These are phyloP conservation scores for Mesitornis unicolor DNA, from an alignment of 2,113 vertebrate species.

Conservation along the genomic window DNA sequence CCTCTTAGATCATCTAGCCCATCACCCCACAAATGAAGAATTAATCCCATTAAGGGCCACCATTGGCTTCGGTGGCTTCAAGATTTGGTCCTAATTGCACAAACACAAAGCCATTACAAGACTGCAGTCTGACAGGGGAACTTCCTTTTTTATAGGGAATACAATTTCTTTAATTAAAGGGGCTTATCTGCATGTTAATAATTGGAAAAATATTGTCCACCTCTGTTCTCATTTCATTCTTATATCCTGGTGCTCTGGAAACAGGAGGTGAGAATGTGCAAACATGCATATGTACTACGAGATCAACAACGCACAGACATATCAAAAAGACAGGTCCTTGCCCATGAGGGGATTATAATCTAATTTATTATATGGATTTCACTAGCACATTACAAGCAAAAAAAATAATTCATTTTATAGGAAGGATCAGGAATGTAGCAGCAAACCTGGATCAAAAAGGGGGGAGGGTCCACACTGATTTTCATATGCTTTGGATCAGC, in stretches of 20 bases:
- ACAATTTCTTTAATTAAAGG: conserved; percentile 44
- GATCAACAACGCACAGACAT: conserved; percentile 14
- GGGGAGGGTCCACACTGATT: not conserved
- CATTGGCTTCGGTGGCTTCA: not conserved
- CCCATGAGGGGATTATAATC: conserved; percentile 38
- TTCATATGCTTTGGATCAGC: not conserved
- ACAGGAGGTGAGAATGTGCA: not conserved
- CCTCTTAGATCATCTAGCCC: conserved; percentile 46
- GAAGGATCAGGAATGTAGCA: not conserved
- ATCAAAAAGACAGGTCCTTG: conserved; percentile 39
- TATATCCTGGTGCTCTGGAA: not conserved
- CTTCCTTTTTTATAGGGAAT: not conserved
- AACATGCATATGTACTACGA: not conserved
- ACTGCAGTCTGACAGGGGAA: not conserved
- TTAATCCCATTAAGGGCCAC: conserved; percentile 60
- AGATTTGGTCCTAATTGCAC: conserved; percentile 39
- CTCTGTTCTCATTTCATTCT: not conserved
- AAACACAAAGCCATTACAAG: conserved; percentile 35
- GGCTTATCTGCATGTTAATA: conserved; percentile 26
- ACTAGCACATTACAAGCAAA: not conserved
- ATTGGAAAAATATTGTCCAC: conserved; percentile 20
- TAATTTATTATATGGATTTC: conserved; percentile 39
- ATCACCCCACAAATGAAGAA: conserved; percentile 52
- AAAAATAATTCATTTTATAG: not conserved
- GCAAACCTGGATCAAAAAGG: not conserved